Percentiles rank a stretch among this genome's conserved stretches.
Evolutionary conservation across 35 echinoderm and acorn worm species (phyloP).

Genomic region (Ophiothrix spiculata): DNA sequence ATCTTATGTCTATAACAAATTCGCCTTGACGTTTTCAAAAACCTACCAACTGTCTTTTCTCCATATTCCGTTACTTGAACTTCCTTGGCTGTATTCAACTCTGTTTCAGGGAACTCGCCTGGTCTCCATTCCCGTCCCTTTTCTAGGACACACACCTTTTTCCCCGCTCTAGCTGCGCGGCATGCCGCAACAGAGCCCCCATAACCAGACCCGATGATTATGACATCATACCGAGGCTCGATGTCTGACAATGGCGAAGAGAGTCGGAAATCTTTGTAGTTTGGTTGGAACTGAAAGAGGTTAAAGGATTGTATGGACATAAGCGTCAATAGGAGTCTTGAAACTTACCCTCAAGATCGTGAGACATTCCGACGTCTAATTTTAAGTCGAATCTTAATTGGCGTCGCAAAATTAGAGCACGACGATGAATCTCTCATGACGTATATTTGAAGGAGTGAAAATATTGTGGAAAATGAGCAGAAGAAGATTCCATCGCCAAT

Average conservation of each 20-base stretch:
- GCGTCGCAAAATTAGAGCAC: too few species aligned
- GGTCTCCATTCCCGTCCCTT: constrained; percentile 78
- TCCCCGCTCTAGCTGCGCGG: constrained; percentile 55
- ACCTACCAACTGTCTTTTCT: not conserved
- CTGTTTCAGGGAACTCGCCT: constrained; percentile 74
- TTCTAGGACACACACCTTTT: constrained; percentile 66
- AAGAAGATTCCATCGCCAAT: too few species aligned
- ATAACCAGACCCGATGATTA: constrained; percentile 77
- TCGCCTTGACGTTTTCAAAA: too few species aligned
- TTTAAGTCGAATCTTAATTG: too few species aligned
- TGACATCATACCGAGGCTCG: constrained; percentile 57
- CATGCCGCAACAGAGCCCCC: constrained; percentile 74
- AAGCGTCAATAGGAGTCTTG: too few species aligned
- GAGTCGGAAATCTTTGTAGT: constrained; percentile 49
- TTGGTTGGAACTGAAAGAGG: constrained; percentile 22
- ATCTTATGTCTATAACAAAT: too few species aligned
- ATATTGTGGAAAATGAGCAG: too few species aligned
- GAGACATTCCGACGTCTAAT: too few species aligned
- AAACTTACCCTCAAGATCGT: too few species aligned
- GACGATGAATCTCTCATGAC: too few species aligned
- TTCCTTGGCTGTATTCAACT: constrained; percentile 47
- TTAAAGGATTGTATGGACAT: too few species aligned
- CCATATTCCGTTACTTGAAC: constrained; percentile 39
- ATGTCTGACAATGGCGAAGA: constrained; percentile 51
- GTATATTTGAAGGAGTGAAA: too few species aligned